Percentiles rank a stretch among this genome's conserved stretches.
These are phyloP conservation scores for Sminthurinus signatus DNA, from an alignment of 1,140 invertebrate genomes.

Conservation along the genomic window DNA sequence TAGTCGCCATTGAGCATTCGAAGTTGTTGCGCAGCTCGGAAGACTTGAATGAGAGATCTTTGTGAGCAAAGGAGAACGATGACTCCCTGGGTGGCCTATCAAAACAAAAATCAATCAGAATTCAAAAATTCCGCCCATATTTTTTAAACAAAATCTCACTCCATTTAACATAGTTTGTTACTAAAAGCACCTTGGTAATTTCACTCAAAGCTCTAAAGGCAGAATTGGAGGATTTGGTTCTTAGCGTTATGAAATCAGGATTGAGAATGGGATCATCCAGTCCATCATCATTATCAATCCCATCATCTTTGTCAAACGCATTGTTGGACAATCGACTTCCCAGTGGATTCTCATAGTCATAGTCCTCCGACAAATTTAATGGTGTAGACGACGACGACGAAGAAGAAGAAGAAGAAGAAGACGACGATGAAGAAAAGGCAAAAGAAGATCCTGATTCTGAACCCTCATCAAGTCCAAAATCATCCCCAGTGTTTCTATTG, in stretches of 20 bases:
- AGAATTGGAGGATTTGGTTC: conserved; percentile 20
- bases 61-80: conserved; percentile 44
- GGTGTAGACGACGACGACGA: conserved; percentile 7
- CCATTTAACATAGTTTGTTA: too few species aligned
- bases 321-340: neutral
- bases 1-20: conserved; percentile 46
- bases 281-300: neutral
- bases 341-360: conserved; percentile 28
- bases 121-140: too few species aligned
- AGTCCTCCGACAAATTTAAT: too few species aligned
- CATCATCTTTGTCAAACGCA: neutral
- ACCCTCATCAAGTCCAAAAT: neutral
- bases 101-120: too few species aligned
- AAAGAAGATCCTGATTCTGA: neutral
- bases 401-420: conserved; percentile 8
- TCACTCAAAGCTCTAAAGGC: conserved; percentile 37
- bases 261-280: conserved; percentile 30
- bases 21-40: conserved; percentile 43
- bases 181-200: conserved; percentile 37
- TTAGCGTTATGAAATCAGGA: conserved; percentile 33
- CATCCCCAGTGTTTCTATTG: too few species aligned
- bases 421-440: conserved; percentile 2
- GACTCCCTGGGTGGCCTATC: conserved; percentile 39
- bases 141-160: too few species aligned
- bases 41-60: conserved; percentile 42